Base-by-base conservation (phyloP, 2,113 vertebrate genomes). In the Piprites chloris region DNA sequence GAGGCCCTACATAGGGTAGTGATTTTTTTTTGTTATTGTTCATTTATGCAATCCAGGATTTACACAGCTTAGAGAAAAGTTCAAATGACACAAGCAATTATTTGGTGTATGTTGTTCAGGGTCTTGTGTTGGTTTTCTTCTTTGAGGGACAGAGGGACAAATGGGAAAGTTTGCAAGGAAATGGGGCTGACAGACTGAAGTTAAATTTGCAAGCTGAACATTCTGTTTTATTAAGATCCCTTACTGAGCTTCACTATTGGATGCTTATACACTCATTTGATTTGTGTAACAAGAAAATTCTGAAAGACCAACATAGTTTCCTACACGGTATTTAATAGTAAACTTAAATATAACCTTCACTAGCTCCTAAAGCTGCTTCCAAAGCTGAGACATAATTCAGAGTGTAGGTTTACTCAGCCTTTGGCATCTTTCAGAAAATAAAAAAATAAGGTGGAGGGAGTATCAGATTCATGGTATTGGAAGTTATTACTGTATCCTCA, bases 331-430 rank as follows among this genome's bases (percentile, higher is more conserved):
- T 75, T 93, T 61, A 85, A 68, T 14, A 53, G 56, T 53, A 94
- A 93, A 82, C 37, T 63, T 84, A 41, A 39, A 89, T 42, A 42
- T 52, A 87, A 90, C 44, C 58, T 87, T 49, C 1, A 1, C 41
- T 75, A 72, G 76, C 23, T 67, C 42, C 79, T 71, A 86, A 67
- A 93, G 73, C 72, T 87, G 73, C 20, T 90, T 90, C 58, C 37
- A 76, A 78, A 78, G 44, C 50, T 56, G 44, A 93, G 65, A n/a
- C 41, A n/a, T 93, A 95, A 89, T 68, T 94, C 90, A 94, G 63
- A 67, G 32, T 58, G 32, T 12, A 55, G 65, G 68, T 23, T 93
- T 73, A 44, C 30, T 76, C 65, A 86, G 5, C 17, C 53, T 87
- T 61, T 66, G 76, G n/a, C 62, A 87, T 73, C 12, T 33, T 75